phyloP scores from a whole-genome alignment of 2,888 invertebrate species.

The Pseudanteris insignis region DNA sequence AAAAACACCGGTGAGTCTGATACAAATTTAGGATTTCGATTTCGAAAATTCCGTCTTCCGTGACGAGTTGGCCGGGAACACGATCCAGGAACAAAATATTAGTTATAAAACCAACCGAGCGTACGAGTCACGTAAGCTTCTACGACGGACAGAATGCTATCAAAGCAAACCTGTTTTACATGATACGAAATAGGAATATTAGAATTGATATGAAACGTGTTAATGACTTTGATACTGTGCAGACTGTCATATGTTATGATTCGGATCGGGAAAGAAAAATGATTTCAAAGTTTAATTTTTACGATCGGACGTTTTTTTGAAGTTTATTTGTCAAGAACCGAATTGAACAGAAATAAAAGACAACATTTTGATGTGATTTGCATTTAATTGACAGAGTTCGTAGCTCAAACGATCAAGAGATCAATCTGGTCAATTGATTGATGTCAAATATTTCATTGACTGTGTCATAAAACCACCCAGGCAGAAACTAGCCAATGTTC shows the following conservation, averaged over 20 bases:
- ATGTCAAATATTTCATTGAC: slow-evolving; percentile 40
- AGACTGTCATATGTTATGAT: background rate
- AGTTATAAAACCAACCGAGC: no score
- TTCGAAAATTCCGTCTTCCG: no score
- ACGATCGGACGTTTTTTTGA: slow-evolving; percentile 3
- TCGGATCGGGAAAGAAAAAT: background rate
- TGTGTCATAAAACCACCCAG: no score
- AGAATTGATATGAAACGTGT: slow-evolving; percentile 9
- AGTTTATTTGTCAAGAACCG: slow-evolving; percentile 38
- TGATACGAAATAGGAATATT: slow-evolving; percentile 8
- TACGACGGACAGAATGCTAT: slow-evolving; percentile 6
- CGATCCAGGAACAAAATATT: slow-evolving; percentile 3
- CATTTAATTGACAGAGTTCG: slow-evolving; percentile 22
- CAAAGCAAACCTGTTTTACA: slow-evolving; percentile 18
- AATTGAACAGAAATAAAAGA: slow-evolving; percentile 19
- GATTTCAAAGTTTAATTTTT: slow-evolving; percentile 3
- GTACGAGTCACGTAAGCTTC: slow-evolving; percentile 3
- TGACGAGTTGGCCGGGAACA: no score
- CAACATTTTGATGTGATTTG: slow-evolving; percentile 18
- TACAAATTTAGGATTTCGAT: no score
- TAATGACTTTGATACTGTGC: slow-evolving; percentile 8
- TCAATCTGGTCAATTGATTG: slow-evolving; percentile 37
- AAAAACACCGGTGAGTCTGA: no score
- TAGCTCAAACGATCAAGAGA: slow-evolving; percentile 23
- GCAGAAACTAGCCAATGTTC: no score